Conservation (phyloP, 2,113 vertebrate genomes). For the Hystrix brachyura region DNA sequence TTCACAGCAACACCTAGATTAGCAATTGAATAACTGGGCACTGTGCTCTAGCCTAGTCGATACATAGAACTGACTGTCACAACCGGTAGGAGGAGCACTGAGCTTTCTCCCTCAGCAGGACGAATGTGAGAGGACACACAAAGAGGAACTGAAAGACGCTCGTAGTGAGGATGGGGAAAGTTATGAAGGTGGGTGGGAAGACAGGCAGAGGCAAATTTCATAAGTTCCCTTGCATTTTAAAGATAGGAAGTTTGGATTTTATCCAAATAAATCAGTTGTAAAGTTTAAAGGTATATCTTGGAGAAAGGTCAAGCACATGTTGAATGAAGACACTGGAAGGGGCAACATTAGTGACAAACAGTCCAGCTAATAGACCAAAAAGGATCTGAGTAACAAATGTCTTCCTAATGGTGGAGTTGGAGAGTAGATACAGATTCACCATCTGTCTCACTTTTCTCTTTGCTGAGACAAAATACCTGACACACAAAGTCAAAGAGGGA, state of each 20-base stretch:
- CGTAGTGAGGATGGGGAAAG: neutral
- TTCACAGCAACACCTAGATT: neutral
- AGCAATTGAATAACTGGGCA: neutral
- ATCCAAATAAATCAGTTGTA: neutral
- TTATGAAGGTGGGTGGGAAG: neutral
- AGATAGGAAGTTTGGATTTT: conserved; percentile 4
- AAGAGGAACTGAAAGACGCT: neutral
- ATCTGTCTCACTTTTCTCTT: neutral
- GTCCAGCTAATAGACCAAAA: neutral
- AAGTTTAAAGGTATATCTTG: neutral
- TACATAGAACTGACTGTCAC: neutral
- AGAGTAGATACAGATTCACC: neutral
- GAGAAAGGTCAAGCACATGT: neutral
- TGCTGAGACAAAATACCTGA: too few relatives aligned
- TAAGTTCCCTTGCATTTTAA: neutral
- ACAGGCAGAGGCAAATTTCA: neutral
- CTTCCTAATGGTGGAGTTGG: neutral
- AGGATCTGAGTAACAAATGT: neutral
- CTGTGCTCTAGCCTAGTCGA: neutral
- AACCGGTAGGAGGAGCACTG: neutral
- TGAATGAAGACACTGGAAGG: neutral
- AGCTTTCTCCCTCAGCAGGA: neutral
- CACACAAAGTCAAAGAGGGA: too few relatives aligned
- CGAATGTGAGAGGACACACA: neutral
- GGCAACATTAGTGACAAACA: neutral